Conservation (phyloP, 2,797 vertebrate genomes). For the Champsocephalus gunnari region DNA sequence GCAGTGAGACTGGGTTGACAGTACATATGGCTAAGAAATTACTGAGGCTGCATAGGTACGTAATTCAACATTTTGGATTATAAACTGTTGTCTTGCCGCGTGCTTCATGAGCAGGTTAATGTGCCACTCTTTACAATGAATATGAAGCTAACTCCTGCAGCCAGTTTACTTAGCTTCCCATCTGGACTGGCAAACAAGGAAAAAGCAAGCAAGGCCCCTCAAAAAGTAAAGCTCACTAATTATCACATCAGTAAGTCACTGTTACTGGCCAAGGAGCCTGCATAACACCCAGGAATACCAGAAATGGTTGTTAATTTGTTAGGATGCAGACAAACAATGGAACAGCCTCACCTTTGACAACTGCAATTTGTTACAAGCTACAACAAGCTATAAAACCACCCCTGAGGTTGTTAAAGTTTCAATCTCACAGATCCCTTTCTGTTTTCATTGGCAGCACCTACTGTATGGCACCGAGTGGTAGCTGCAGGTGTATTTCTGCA, state of each 20-base stretch:
- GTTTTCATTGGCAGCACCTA: too few relatives aligned
- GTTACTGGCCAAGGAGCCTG: neutral
- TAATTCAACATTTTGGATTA: neutral
- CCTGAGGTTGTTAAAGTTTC: too few relatives aligned
- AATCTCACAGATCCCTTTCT: too few relatives aligned
- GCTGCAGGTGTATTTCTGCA: too few relatives aligned
- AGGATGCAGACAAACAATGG: neutral
- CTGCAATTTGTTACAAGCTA: too few relatives aligned
- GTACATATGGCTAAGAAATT: neutral
- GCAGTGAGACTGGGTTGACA: too few relatives aligned
- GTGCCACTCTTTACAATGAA: neutral
- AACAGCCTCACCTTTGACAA: neutral
- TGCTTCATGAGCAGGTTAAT: neutral
- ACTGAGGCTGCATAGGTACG: neutral
- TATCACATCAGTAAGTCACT: neutral
- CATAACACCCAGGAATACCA: neutral
- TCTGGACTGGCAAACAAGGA: neutral
- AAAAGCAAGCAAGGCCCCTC: neutral
- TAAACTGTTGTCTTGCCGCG: neutral
- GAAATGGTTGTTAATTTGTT: neutral
- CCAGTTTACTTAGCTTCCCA: neutral
- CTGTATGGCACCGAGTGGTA: too few relatives aligned
- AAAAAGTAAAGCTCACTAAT: neutral
- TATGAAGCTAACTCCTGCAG: neutral
- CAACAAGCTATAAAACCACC: too few relatives aligned